Percentiles rank a stretch among this genome's conserved stretches.
Conservation (phyloP, 2,797 vertebrate genomes). For the Gila robusta region DNA sequence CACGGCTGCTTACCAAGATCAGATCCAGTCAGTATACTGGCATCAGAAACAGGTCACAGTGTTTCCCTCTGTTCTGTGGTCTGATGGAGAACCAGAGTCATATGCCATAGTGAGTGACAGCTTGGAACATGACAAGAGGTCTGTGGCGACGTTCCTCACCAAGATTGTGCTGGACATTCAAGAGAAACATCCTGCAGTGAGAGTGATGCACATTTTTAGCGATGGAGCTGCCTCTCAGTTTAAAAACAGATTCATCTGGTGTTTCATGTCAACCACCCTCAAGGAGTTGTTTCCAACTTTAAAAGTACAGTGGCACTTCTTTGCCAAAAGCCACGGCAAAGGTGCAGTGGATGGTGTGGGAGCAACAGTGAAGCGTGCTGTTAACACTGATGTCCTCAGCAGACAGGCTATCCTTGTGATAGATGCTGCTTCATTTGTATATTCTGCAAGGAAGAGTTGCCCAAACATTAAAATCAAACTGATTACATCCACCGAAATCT, state of each 20-base stretch:
- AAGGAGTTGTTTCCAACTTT: slow-evolving; percentile 6
- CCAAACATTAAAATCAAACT: slow-evolving; percentile 4
- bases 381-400: slow-evolving; percentile 11
- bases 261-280: background rate
- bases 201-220: too few species aligned
- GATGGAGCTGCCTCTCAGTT: too few species aligned
- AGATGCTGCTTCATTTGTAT: background rate
- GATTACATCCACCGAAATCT: slow-evolving; percentile 2
- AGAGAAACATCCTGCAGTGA: too few species aligned
- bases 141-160: background rate
- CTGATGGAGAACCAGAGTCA: slow-evolving; percentile 6
- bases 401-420: background rate
- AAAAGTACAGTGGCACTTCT: slow-evolving; percentile 3
- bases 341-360: slow-evolving; percentile 12
- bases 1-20: background rate
- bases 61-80: slow-evolving; percentile 1
- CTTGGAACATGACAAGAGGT: background rate
- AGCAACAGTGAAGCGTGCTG: background rate
- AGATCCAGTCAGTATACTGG: background rate
- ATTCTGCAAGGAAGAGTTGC: background rate
- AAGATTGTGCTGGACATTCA: too few species aligned
- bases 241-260: too few species aligned
- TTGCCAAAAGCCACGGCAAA: slow-evolving; percentile 26
- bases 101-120: background rate
- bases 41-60: background rate